Conservation (phyloP, 2,888 invertebrate genomes). For the Temnothorax rugatulus region DNA sequence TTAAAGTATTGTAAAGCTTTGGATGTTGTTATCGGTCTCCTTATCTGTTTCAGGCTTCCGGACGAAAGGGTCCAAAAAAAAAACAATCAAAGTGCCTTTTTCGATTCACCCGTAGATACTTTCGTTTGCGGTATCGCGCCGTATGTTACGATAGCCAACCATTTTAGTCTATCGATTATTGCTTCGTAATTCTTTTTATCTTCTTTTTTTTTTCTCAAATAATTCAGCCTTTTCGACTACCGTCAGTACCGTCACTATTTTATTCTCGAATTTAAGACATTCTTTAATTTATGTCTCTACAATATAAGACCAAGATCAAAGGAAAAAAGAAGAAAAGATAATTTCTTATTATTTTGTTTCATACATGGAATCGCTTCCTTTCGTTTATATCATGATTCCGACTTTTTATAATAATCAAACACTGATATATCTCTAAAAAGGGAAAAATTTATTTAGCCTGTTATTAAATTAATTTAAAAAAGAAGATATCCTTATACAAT, state of each 20-base stretch:
- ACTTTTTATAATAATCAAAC: background rate
- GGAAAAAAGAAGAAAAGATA: background rate
- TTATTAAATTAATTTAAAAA: background rate
- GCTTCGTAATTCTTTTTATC: constrained; percentile 38
- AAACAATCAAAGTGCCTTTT: constrained; percentile 60
- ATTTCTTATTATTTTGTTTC: background rate
- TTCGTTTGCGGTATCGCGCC: constrained; percentile 53
- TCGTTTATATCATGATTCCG: too few species aligned
- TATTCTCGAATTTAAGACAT: background rate
- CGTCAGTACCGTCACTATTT: background rate
- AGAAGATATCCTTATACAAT: background rate
- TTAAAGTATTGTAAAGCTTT: constrained; percentile 48
- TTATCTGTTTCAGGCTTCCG: constrained; percentile 48
- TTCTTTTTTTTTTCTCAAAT: constrained; percentile 26
- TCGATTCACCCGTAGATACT: constrained; percentile 58
- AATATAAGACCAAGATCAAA: background rate
- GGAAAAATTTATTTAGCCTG: background rate
- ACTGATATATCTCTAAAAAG: background rate
- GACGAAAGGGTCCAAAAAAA: constrained; percentile 35
- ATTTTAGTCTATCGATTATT: constrained; percentile 67
- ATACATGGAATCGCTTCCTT: background rate
- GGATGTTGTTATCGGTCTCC: constrained; percentile 66
- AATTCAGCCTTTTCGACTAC: constrained; percentile 13
- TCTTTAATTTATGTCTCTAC: background rate
- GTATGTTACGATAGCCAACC: constrained; percentile 57